Conservation (phyloP, 2,797 vertebrate genomes). For the Sus cebifrons region DNA sequence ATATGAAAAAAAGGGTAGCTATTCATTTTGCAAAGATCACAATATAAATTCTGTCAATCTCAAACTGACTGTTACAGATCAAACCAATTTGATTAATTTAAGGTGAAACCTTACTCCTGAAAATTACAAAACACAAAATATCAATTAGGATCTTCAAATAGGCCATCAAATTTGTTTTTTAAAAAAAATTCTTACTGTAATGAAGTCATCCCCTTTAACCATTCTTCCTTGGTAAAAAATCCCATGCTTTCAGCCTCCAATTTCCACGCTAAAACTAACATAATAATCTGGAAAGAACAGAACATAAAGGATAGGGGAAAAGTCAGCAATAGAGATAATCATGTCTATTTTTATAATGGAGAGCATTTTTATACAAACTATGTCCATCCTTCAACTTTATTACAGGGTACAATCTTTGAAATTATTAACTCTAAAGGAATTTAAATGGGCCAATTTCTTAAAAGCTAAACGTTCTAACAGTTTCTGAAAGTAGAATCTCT, state of each 20-base stretch:
- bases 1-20: slow-evolving; percentile 50
- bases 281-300: slow-evolving; percentile 94
- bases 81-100: slow-evolving; percentile 74
- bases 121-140: slow-evolving; percentile 82
- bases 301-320: slow-evolving; percentile 84
- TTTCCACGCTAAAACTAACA: slow-evolving; percentile 99
- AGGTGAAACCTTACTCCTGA: slow-evolving; percentile 75
- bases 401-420: slow-evolving; percentile 56
- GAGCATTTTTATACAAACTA: slow-evolving; percentile 77
- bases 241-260: slow-evolving; percentile 98
- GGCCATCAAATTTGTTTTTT: slow-evolving; percentile 82
- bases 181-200: slow-evolving; percentile 95
- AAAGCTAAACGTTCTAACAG: slow-evolving; percentile 60
- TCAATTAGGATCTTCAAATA: slow-evolving; percentile 82
- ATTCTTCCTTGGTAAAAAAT: slow-evolving; percentile 99
- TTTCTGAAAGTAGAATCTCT: slow-evolving; percentile 63
- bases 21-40: slow-evolving; percentile 62
- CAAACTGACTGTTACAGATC: slow-evolving; percentile 58
- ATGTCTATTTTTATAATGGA: slow-evolving; percentile 77
- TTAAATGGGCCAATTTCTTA: slow-evolving; percentile 70
- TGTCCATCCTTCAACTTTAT: slow-evolving; percentile 66
- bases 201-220: slow-evolving; percentile 98
- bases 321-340: slow-evolving; percentile 80
- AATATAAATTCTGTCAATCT: slow-evolving; percentile 56
- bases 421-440: slow-evolving; percentile 74